Conservation (phyloP, 2,113 vertebrate genomes). For the Limanda limanda region DNA sequence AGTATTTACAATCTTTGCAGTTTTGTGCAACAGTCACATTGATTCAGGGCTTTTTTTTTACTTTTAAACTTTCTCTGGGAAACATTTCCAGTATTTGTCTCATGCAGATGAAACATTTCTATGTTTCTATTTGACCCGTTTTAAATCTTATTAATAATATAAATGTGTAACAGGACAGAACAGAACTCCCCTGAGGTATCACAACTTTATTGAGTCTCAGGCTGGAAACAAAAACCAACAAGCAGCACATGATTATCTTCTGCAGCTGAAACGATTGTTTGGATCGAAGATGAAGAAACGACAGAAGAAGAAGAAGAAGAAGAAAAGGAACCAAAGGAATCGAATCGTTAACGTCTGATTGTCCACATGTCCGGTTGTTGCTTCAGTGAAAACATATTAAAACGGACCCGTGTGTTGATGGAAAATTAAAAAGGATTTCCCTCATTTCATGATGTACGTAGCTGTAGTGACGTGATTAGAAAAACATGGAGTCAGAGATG, state of each 20-base stretch:
- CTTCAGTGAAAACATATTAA: background rate
- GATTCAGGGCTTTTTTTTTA: too few species aligned
- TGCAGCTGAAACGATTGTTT: background rate
- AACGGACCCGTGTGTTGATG: background rate
- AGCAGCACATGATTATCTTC: conserved; percentile 24
- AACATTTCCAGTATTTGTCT: too few species aligned
- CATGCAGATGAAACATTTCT: too few species aligned
- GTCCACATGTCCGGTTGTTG: conserved; percentile 66
- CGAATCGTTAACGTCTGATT: conserved; percentile 48
- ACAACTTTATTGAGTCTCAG: conserved; percentile 64
- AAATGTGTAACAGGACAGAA: background rate
- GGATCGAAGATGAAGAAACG: conserved; percentile 4
- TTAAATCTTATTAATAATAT: too few species aligned
- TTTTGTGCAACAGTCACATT: too few species aligned
- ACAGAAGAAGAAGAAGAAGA: background rate
- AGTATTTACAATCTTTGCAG: too few species aligned
- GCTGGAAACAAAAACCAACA: conserved; percentile 25
- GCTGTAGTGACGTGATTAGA: background rate
- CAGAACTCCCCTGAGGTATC: conserved; percentile 50
- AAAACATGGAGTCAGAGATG: background rate
- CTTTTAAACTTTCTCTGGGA: too few species aligned
- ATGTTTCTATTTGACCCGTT: too few species aligned
- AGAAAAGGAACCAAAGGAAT: background rate
- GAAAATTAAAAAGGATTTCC: background rate
- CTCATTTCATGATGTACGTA: background rate